A percentile compares a stretch with the other conserved stretches of the same genome.
These are phyloP conservation scores for Holacanthella duospinosa DNA, from an alignment of 2,888 invertebrate species.

Conservation along the genomic window DNA sequence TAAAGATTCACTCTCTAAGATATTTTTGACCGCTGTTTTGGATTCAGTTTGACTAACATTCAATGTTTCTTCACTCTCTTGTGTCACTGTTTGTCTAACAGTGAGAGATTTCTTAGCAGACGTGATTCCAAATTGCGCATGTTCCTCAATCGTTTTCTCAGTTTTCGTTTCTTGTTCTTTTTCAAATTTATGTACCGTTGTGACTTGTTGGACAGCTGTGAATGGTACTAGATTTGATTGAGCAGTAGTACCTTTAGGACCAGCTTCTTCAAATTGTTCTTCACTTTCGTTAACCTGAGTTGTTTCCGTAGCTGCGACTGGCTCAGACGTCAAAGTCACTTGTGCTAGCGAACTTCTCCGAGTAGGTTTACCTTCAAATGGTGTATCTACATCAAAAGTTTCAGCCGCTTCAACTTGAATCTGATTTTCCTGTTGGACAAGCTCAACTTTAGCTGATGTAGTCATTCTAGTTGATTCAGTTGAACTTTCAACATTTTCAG, in stretches of 20 bases:
- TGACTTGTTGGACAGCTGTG: not conserved
- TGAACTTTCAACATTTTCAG: not conserved
- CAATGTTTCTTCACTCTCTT: not conserved
- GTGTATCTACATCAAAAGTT: constrained; percentile 1
- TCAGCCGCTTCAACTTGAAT: constrained; percentile 6
- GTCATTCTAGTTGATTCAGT: not conserved
- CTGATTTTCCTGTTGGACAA: constrained; percentile 8
- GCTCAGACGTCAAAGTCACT: constrained; percentile 6
- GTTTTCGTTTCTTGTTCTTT: constrained; percentile 11
- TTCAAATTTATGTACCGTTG: not conserved
- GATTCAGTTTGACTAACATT: not conserved
- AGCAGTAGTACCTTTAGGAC: not conserved
- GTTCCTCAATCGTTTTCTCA: constrained; percentile 9
- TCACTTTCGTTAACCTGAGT: constrained; percentile 9
- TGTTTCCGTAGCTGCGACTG: not conserved
- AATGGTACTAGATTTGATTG: not conserved
- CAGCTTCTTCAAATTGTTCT: constrained; percentile 5
- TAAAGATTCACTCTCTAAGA: constrained; percentile 3
- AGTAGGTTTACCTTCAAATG: constrained; percentile 14
- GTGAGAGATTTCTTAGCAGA: not conserved
- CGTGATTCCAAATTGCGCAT: not conserved
- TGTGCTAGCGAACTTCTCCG: constrained; percentile 8
- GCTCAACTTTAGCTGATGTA: constrained; percentile 1
- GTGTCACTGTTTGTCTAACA: not conserved
- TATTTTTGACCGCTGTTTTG: not conserved